Base-by-base conservation (phyloP, 2,797 vertebrate genomes). In the Jordanella pulchra region DNA sequence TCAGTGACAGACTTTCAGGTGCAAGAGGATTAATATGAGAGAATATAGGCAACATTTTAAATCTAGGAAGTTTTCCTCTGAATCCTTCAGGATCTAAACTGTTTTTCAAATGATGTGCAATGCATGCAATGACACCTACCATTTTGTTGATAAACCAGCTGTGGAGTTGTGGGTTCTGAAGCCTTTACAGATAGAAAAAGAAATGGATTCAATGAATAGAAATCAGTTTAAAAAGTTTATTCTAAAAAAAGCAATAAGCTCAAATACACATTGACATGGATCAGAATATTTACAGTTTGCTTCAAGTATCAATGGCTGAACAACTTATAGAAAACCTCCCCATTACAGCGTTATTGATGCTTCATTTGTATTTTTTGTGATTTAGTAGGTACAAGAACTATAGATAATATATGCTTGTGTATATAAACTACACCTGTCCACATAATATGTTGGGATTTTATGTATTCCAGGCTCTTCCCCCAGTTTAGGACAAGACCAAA, bases 121-220 rank as follows among this genome's bases (percentile, higher is more conserved):
- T 42, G 32, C 60, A n/a, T 35, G 18, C 39, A n/a, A 39, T 3
- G 39, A 42, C 35, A 30, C 85, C 88, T 93, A 99, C 97, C 97
- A 0, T 99, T 99, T 86, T 99, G 97, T 85, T 98, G 97, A 89
- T 98, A 99, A 42, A 99, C 94, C 0, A 95, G 94, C 66, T 96
- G 95, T 42, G 94, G 95, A 56, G 92, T 92, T 45, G 94, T 95
- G 44, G 92, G 94, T 61, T 94, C 89, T 9, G 93, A 93, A 64
- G 91, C 93, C 78, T 91, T 94, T n/a, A 75, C 77, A 85, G 28
- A 86, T 79, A 69, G 73, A 60, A 5, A 28, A 44, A 28, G 42
- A 1, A n/a, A 65, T 23, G 7, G 18, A 45, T 39, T 55, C 15
- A 42, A 39, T 72, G 50, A 6, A 45, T 47, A 51, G n/a, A 44